Evolutionary conservation across 1,140 invertebrate genomes (phyloP).

Genomic region (Tetragonula clypearis): DNA sequence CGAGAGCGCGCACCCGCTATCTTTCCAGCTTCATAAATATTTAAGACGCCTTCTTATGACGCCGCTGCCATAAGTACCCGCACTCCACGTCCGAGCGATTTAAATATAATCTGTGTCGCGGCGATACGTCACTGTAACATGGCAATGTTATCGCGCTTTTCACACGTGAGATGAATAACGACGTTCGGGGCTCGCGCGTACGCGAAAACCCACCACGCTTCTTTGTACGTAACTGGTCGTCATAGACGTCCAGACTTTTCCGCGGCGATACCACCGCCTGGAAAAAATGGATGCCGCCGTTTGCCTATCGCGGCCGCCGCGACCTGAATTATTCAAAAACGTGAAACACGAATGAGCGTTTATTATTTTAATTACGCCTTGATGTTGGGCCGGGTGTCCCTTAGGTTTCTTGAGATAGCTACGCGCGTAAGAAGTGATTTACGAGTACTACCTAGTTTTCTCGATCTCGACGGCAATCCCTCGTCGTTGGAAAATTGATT

Average conservation of each 20-base stretch:
- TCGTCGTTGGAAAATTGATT: neutral
- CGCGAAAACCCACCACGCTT: constrained; percentile 35
- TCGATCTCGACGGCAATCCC: no score
- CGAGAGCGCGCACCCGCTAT: constrained; percentile 49
- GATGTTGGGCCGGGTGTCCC: neutral
- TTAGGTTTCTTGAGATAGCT: neutral
- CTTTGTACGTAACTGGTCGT: neutral
- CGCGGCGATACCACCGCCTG: neutral
- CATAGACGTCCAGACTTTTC: neutral
- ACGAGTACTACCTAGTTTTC: no score
- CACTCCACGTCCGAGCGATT: constrained; percentile 49
- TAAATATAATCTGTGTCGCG: constrained; percentile 71
- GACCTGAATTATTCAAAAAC: neutral
- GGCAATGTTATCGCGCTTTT: constrained; percentile 73
- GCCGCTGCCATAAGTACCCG: constrained; percentile 43
- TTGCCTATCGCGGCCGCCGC: neutral
- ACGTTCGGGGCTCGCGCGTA: constrained; percentile 35
- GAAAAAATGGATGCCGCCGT: neutral
- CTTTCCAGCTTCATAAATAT: constrained; percentile 71
- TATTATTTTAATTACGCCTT: neutral
- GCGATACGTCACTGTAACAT: constrained; percentile 58
- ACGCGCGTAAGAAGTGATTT: no score
- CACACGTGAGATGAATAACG: constrained; percentile 73
- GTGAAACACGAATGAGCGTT: neutral
- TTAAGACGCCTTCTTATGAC: constrained; percentile 66